These are phyloP conservation scores for Eupithecia centaureata DNA, from an alignment of 2,888 invertebrate species.

Conservation along the genomic window DNA sequence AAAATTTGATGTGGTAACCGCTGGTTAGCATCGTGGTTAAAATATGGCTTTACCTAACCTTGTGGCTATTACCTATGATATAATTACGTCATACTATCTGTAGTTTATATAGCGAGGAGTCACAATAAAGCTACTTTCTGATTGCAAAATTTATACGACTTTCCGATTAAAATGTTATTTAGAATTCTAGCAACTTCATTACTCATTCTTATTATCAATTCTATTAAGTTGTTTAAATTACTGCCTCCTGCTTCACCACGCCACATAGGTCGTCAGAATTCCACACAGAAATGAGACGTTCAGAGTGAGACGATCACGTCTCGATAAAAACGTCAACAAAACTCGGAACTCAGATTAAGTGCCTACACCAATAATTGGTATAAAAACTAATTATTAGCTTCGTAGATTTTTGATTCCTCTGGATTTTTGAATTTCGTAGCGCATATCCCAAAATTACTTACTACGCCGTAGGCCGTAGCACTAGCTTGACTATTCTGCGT, in stretches of 20 bases:
- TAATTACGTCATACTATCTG: neutral
- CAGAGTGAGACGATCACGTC: no score
- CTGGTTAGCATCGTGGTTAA: neutral
- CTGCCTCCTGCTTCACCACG: no score
- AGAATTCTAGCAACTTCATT: neutral
- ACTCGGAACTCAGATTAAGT: no score
- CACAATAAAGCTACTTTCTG: neutral
- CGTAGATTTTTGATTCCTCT: no score
- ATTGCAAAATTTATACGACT: neutral
- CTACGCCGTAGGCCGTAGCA: slow-evolving; percentile 31
- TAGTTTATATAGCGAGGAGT: neutral
- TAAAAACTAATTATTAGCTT: no score
- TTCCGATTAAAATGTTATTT: slow-evolving; percentile 1
- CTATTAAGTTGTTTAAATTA: no score
- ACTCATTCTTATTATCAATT: neutral
- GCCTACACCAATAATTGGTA: no score
- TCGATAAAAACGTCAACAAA: no score
- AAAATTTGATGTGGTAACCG: neutral
- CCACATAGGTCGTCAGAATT: no score
- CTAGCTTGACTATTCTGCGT: slow-evolving; percentile 28
- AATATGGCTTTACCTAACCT: neutral
- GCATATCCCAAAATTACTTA: slow-evolving; percentile 7
- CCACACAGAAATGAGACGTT: no score
- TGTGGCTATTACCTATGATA: neutral
- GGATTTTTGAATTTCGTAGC: neutral